Base-by-base conservation (phyloP, 1,140 invertebrate species). In the Coptotermes formosanus region DNA sequence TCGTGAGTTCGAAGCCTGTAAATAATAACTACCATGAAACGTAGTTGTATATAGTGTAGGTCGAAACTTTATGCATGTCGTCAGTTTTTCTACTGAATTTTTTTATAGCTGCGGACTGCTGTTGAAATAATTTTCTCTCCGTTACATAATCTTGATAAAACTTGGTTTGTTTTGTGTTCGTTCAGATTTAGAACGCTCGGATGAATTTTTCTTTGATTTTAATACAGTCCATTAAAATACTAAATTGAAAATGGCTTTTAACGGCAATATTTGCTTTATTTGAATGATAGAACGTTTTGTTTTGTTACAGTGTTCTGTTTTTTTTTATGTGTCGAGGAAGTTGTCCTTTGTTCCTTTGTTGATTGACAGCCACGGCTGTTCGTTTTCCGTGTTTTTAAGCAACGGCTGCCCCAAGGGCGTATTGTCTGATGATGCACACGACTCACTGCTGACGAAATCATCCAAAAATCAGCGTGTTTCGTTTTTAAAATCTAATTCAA, bases 281-380 rank as follows among this genome's bases (percentile, higher is more conserved):
- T 75, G 25, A 75, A 75, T 75, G 64, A 75, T 75, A 75, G 30
- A 75, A 75, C 64, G n/a, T 30, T 75, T 75, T 75, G 25, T 75
- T 75, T 12, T 75, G 3, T 75, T 75, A 75, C n/a, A 75, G 8
- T 75, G 14, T 21, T 19, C 16, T 55, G 19, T 11, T 30, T 64
- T 64, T 55, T 64, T 64, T 75, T 75, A n/a, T 75, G 64, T 75
- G n/a, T 30, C n/a, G 64, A 75, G 64, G 64, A 75, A 75, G 64
- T 75, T 30, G 14, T 75, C 25, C n/a, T 75, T 75, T 75, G 64
- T 75, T 75, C 64, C 64, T 75, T n/a, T 75, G 25, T 75, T 75
- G 64, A 75, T 75, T 75, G 64, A 75, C 64, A 75, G 64, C 64
- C 25, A 25, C 16, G 25, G n/a, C 64, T 25, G n/a, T 75, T 75